Conservation (phyloP, 2,888 invertebrate species). For the Oscheius sp. region DNA sequence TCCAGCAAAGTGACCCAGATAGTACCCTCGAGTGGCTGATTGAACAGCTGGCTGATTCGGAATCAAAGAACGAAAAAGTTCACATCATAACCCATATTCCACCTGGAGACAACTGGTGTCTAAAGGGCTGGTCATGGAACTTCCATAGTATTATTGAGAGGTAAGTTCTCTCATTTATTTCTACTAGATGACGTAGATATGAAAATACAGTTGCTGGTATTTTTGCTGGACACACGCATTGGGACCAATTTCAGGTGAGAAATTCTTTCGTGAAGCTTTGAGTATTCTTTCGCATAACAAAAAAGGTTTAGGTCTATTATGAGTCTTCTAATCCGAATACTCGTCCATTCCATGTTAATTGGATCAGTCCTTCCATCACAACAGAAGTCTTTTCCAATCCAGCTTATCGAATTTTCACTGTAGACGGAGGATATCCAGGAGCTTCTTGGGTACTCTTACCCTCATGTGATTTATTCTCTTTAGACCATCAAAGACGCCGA, state of each 20-base stretch:
- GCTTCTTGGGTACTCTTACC: too few relatives aligned
- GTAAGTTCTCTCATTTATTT: too few relatives aligned
- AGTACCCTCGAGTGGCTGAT: slow-evolving; percentile 84
- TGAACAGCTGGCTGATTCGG: slow-evolving; percentile 79
- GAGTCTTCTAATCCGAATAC: slow-evolving; percentile 46
- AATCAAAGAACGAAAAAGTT: slow-evolving; percentile 77
- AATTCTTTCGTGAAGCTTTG: too few relatives aligned
- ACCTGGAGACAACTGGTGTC: slow-evolving; percentile 79
- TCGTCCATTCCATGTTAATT: slow-evolving; percentile 60
- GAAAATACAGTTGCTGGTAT: slow-evolving; percentile 81
- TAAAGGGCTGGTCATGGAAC: slow-evolving; percentile 86
- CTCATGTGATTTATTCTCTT: too few relatives aligned
- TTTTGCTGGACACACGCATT: slow-evolving; percentile 91
- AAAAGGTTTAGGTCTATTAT: slow-evolving; percentile 11
- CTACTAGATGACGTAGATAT: too few relatives aligned
- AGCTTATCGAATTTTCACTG: slow-evolving; percentile 90
- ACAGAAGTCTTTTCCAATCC: slow-evolving; percentile 82
- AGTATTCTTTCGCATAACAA: too few relatives aligned
- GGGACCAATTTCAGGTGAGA: slow-evolving; percentile 81
- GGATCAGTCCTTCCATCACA: slow-evolving; percentile 84
- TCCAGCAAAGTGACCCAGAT: slow-evolving; percentile 85
- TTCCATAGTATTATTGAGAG: slow-evolving; percentile 71
- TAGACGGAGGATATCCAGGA: slow-evolving; percentile 81
- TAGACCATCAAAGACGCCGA: slow-evolving; percentile 58
- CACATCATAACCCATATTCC: slow-evolving; percentile 78